Evolutionary conservation across 2,888 invertebrate species (phyloP), one percentile per base, ranked within the genome.

Genomic region (Tachina grossa): DNA sequence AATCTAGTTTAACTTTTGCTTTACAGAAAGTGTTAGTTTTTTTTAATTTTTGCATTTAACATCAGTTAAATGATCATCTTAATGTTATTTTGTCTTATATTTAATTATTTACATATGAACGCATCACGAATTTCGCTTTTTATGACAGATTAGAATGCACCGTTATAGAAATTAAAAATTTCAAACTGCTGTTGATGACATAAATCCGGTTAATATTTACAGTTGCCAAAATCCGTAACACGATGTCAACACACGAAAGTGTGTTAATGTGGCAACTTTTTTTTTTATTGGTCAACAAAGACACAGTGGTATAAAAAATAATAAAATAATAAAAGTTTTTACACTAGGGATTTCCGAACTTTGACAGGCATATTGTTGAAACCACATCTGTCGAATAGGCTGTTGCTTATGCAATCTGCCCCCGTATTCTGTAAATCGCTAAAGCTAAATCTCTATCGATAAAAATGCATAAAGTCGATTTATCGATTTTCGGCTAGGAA

Each of bases 51-150:
- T 65, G 6, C n/a, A 9, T 16, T 47, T 2, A 66, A 77, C 57
- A 77, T 66, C 45, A 16, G 31, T 55, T 55, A n/a, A 66, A 39
- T 55, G 9, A 68, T 49, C 39, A 59, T 22, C 49, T 47, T 31
- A 10, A 47, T 45, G 31, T 45, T n/a, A 22, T 72, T 51, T 45
- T 55, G 2, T 19, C 45, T 45, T 31, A 43, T 6, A 31, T 31
- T 72, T 53, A 51, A 57, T 76, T 39, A 76, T 14, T 45, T 57
- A 57, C 19, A 68, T 49, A 19, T 19, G n/a, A n/a, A n/a, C n/a
- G 49, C 41, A 68, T 19, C 2, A 41, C 16, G 19, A 41, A 57
- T 77, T 77, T 77, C 66, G 77, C 68, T 57, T 68, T 57, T 66
- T 3, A 65, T 47, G 14, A n/a, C 39, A 51, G 22, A 13, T 10